A percentile compares a stretch with the other conserved stretches of the same genome.
Evolutionary conservation across 1,140 invertebrate genomes (phyloP).

Genomic region (Zaprionus vittiger): DNA sequence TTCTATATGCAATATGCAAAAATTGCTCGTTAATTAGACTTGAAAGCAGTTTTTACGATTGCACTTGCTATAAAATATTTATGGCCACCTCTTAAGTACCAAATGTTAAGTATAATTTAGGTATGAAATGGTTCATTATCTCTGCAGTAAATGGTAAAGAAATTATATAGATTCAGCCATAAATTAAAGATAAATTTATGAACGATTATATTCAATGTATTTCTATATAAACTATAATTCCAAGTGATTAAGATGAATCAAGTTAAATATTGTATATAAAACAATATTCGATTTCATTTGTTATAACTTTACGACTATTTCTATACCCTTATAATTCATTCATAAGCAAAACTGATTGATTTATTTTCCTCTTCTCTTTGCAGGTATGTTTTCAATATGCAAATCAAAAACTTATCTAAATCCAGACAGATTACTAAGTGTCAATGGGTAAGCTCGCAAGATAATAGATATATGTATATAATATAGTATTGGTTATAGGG

Average conservation of each 20-base stretch:
- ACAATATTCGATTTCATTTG: background rate
- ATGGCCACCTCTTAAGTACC: background rate
- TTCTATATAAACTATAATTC: background rate
- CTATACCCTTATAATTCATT: background rate
- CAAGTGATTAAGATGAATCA: background rate
- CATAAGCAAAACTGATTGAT: constrained; percentile 34
- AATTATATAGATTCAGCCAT: background rate
- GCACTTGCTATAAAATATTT: constrained; percentile 15
- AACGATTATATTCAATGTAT: background rate
- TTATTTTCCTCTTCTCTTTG: constrained; percentile 17
- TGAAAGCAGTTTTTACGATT: constrained; percentile 24
- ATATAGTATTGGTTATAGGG: background rate
- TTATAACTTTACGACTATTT: background rate
- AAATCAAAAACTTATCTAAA: constrained; percentile 44
- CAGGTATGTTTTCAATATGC: constrained; percentile 44
- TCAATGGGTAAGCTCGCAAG: constrained; percentile 53
- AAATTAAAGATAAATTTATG: background rate
- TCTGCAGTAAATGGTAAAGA: background rate
- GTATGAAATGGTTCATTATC: background rate
- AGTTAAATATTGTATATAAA: background rate
- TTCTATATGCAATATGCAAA: constrained; percentile 1
- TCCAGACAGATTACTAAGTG: constrained; percentile 42
- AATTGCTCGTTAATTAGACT: constrained; percentile 19
- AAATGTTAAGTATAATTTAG: background rate
- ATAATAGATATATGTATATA: background rate